Evolutionary conservation across 2,888 invertebrate species (phyloP), one percentile per base, ranked within the genome.

Genomic region (Ectobius pallidus): DNA sequence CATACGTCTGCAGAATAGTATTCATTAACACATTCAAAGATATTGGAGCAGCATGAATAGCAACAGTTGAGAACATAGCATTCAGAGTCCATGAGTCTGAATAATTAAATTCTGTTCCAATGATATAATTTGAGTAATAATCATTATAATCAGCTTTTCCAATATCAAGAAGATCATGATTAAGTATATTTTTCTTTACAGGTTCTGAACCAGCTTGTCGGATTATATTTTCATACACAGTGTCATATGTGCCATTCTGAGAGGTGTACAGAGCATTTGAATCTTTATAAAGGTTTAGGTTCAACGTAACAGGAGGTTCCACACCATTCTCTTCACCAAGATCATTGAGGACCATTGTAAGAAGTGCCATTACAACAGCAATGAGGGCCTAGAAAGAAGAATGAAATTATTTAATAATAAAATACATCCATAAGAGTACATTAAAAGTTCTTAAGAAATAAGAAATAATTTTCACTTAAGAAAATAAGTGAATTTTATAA

Each of bases 1-100:
- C n/a, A 25, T 58, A 4, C 22, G 0, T n/a, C 2, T 30, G 81
- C 46, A 85, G 78, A 61, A 87, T 77, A 2, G 83, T 79, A 75
- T 86, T 86, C 75, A 84, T 84, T 1, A 86, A 75, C 42, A 87
- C 76, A 79, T 88, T 87, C 4, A 86, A 73, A 0, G 87, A 82
- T 69, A 86, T 85, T 0, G 86, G 86, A 1, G 85, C 83, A 62
- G 86, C 85, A 75, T 88, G 88, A 16, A 84, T 77, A 3, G 87
- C 84, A 74, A 83, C 82, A 68, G 81, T 80, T 0, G 87, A 86
- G 78, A 84, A 87, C 75, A 84, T 79, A 1, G 85, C 78, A 32
- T 25, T 44, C 3, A 30, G 11, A 6, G 30, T 78, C 2, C 39
- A 7, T 14, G 55, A 14, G 16, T 55, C 25, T 14, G 55, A 27